A percentile compares a stretch with the other conserved stretches of the same genome.
Evolutionary conservation across 2,113 vertebrate species (phyloP).

Genomic region (Myrmophylax atrothorax): DNA sequence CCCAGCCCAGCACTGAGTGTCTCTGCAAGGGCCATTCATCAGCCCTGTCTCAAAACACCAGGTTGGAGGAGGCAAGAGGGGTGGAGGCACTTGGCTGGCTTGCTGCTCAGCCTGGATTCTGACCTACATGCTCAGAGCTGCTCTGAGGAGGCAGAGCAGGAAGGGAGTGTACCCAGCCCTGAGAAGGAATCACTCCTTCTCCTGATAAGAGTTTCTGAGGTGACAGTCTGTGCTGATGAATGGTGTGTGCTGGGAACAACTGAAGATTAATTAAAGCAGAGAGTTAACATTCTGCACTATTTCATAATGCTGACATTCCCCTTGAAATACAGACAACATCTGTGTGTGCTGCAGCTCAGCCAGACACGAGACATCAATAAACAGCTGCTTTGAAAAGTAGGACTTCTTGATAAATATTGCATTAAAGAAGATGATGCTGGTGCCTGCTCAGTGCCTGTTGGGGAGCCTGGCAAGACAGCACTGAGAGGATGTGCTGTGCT

Average conservation of each 20-base stretch:
- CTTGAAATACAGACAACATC: not conserved
- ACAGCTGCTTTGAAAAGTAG: not conserved
- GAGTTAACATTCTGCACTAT: not conserved
- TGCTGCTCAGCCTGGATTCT: not conserved
- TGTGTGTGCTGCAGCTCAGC: not conserved
- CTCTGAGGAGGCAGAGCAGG: not conserved
- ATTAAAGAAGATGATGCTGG: slow-evolving; percentile 18
- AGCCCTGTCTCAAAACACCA: not conserved
- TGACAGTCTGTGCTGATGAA: not conserved
- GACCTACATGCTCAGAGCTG: not conserved
- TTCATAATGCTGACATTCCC: slow-evolving; percentile 4
- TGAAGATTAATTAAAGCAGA: slow-evolving; percentile 22
- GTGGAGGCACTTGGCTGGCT: not conserved
- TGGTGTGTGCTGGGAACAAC: fast-evolving
- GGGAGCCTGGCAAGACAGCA: not conserved
- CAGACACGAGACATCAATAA: not conserved
- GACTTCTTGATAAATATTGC: slow-evolving; percentile 37
- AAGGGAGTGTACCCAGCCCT: not conserved
- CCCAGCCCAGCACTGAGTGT: not conserved
- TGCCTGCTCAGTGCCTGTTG: not conserved
- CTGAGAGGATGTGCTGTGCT: not conserved
- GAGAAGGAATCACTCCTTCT: not conserved
- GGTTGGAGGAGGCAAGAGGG: not conserved
- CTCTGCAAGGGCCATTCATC: not conserved
- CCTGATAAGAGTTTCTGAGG: not conserved